phyloP scores from a whole-genome alignment of 1,140 invertebrate genomes.

The Meloidogyne floridensis region DNA sequence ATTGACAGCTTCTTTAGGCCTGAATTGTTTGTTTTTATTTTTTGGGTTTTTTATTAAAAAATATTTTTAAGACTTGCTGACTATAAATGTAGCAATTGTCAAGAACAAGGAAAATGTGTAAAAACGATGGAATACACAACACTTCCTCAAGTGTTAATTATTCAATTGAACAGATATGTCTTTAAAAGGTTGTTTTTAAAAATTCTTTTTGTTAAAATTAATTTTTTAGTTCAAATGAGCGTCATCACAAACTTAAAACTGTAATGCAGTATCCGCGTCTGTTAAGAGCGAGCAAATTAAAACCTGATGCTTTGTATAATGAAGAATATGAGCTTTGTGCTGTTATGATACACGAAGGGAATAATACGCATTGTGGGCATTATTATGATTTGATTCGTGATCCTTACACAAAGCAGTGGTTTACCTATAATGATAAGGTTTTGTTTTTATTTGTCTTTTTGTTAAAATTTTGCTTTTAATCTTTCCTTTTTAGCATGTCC shows the following conservation, averaged over 20 bases:
- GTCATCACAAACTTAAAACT: constrained; percentile 46
- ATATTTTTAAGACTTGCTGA: constrained; percentile 42
- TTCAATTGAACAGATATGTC: constrained; percentile 58
- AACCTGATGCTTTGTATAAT: constrained; percentile 26
- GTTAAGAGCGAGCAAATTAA: constrained; percentile 26
- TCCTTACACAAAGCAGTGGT: constrained; percentile 56
- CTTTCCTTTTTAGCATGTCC: constrained; percentile 40
- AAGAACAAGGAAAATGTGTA: constrained; percentile 32
- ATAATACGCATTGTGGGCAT: constrained; percentile 57
- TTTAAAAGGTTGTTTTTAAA: constrained; percentile 46
- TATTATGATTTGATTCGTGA: constrained; percentile 63
- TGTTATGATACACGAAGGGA: constrained; percentile 64
- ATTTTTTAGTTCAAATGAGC: constrained; percentile 48
- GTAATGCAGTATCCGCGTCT: constrained; percentile 52
- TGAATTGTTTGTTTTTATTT: constrained; percentile 48
- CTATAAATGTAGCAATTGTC: constrained; percentile 49
- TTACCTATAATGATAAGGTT: constrained; percentile 62
- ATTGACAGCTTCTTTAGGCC: constrained; percentile 46
- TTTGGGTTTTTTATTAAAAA: too few relatives aligned
- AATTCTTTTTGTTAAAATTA: not conserved
- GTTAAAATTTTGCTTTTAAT: not conserved
- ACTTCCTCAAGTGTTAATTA: constrained; percentile 53
- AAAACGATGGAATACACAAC: constrained; percentile 32
- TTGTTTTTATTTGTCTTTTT: constrained; percentile 16
- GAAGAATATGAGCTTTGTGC: constrained; percentile 57